phyloP scores from a whole-genome alignment of 2,113 vertebrate genomes.

The Hymenochirus boettgeri region DNA sequence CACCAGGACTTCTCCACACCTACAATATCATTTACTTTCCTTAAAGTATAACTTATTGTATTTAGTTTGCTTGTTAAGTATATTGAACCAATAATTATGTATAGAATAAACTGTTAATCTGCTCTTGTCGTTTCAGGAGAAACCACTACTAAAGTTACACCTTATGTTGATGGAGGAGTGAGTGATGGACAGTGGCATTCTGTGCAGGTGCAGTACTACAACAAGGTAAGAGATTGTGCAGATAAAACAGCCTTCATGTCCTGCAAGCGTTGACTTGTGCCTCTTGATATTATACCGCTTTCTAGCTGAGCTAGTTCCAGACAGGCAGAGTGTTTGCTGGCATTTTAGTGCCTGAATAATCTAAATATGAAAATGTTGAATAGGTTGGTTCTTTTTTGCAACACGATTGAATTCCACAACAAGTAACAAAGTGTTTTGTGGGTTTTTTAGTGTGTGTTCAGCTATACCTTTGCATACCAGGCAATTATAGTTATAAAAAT shows the following conservation, averaged over 20 bases:
- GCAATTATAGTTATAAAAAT: neutral
- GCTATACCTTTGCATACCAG: neutral
- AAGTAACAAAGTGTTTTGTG: neutral
- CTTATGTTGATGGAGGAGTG: conserved; percentile 78
- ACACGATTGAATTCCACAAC: neutral
- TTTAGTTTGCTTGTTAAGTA: too few relatives aligned
- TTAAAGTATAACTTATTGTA: too few relatives aligned
- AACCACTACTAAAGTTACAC: conserved; percentile 81
- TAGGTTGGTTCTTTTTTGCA: neutral
- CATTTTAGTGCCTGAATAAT: too few relatives aligned
- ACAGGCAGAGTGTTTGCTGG: too few relatives aligned
- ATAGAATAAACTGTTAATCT: neutral
- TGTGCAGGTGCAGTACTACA: conserved; percentile 92
- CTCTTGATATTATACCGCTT: too few relatives aligned
- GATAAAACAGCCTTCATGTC: neutral
- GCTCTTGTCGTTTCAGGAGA: conserved; percentile 66
- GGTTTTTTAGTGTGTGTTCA: neutral
- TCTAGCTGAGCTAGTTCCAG: too few relatives aligned
- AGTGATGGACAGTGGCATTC: conserved; percentile 94
- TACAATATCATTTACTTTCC: too few relatives aligned
- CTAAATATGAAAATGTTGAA: neutral
- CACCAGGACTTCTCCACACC: too few relatives aligned
- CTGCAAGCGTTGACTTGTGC: too few relatives aligned
- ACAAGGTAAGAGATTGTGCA: conserved; percentile 76
- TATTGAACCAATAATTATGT: too few relatives aligned